Evolutionary conservation across 2,113 vertebrate genomes (phyloP).

Genomic region (Typhlomys cinereus): DNA sequence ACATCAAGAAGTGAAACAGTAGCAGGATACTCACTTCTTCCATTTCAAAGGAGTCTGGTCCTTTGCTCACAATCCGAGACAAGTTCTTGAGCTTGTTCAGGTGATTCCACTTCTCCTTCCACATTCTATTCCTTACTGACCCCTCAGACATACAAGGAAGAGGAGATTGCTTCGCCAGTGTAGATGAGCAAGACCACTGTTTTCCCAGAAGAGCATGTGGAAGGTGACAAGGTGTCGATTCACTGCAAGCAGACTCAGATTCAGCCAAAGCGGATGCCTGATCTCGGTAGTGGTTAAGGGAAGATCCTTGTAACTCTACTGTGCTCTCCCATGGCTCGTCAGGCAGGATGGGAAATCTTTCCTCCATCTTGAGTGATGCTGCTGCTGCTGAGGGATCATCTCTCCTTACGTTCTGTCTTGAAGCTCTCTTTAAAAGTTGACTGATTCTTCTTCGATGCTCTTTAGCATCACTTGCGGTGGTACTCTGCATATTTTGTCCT

Average conservation of each 20-base stretch:
- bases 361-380: neutral
- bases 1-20: neutral
- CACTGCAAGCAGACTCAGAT: neutral
- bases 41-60: constrained; percentile 83
- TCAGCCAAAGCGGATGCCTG: neutral
- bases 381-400: neutral
- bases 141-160: neutral
- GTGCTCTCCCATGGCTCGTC: neutral
- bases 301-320: neutral
- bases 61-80: neutral
- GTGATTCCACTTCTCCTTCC: constrained; percentile 38
- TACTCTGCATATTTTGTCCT: neutral
- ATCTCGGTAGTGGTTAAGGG: neutral
- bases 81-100: constrained; percentile 56
- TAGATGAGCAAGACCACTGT: neutral
- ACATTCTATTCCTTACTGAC: constrained; percentile 27
- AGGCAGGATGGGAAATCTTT: neutral
- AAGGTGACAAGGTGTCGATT: neutral
- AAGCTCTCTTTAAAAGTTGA: constrained; percentile 75
- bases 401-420: neutral
- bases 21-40: constrained; percentile 79
- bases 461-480: neutral
- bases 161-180: neutral
- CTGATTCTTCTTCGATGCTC: constrained; percentile 58
- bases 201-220: neutral